Evolutionary conservation across 2,113 vertebrate genomes (phyloP), one percentile per base, ranked within the genome.

Genomic region (Verasper variegatus): DNA sequence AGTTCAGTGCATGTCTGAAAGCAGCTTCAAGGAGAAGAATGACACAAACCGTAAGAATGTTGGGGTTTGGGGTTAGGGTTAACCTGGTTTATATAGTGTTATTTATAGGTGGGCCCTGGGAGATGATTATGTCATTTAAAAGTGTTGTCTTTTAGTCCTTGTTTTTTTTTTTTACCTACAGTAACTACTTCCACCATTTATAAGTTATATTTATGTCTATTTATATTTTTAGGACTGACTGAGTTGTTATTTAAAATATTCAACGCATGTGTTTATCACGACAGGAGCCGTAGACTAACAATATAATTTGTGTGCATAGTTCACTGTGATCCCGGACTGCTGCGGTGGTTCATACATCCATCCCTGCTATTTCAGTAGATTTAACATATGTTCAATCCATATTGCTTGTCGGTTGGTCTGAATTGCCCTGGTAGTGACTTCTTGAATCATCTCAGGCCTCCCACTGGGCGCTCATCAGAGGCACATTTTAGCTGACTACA

Each of bases 401-500:
- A 58, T 35, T 72, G 42, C 35, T 47, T 7, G 23, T 35, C 49
- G 37, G 24, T 18, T 26, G 14, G 11, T 5, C 49, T 60, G 42
- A 69, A 20, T 40, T 81, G 56, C 61, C 60, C 74, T 47, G 47
- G 60, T 70, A 37, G 70, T 75, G 79, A 72, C 62, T 75, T 40
- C 45, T 71, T 81, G 26, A 58, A 62, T 72, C 62, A 71, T 58
- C 27, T n/a, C 47, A 26, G 45, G 20, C 47, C 80, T 68, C 63
- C 63, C 15, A 42, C 65, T 71, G 49, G 26, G 42, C 17, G 45
- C 42, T 62, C 55, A 71, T 75, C 71, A 71, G 75, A 71, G 20
- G 60, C 21, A 54, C 49, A 63, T 71, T 81, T 85, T 75, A 74
- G 66, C 70, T 71, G 70, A 85, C 31, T 60, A 45, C 57, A 60